phyloP scores from a whole-genome alignment of 2,888 invertebrate species.

The Rambutsinella grinnellia region DNA sequence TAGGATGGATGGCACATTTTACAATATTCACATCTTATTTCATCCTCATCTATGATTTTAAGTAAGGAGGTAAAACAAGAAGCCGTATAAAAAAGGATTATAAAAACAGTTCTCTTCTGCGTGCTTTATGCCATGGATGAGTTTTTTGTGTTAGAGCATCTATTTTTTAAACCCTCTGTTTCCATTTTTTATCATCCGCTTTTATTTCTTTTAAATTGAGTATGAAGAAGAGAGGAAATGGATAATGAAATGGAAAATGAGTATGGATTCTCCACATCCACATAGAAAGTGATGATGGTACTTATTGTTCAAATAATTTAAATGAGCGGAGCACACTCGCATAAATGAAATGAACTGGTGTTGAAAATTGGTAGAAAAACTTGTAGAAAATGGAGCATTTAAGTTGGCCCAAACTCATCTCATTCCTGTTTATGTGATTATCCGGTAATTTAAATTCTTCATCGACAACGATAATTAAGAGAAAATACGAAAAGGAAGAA shows the following conservation, averaged over 20 bases:
- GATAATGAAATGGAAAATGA: constrained; percentile 57
- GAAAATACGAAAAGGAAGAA: constrained; percentile 27
- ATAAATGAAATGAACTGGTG: not conserved
- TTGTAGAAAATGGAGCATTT: not conserved
- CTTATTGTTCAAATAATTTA: too few species aligned
- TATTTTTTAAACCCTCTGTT: constrained; percentile 37
- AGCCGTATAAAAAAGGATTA: too few species aligned
- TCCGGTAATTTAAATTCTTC: constrained; percentile 54
- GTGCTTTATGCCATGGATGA: too few species aligned
- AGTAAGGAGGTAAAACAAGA: not conserved
- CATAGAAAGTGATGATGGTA: too few species aligned
- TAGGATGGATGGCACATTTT: not conserved
- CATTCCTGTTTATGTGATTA: constrained; percentile 42
- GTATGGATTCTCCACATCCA: constrained; percentile 40
- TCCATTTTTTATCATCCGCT: constrained; percentile 7
- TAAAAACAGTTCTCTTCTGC: too few species aligned
- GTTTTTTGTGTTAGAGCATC: not conserved
- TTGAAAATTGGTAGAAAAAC: not conserved
- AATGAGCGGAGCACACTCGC: not conserved
- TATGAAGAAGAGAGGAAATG: constrained; percentile 56
- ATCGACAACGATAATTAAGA: constrained; percentile 37
- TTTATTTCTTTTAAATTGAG: constrained; percentile 57
- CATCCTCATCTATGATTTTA: not conserved
- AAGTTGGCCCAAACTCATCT: not conserved
- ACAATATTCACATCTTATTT: not conserved